Percentiles rank a stretch among this genome's conserved stretches.
phyloP scores from a whole-genome alignment of 2,113 vertebrate genomes.

The Larimichthys polyactis region DNA sequence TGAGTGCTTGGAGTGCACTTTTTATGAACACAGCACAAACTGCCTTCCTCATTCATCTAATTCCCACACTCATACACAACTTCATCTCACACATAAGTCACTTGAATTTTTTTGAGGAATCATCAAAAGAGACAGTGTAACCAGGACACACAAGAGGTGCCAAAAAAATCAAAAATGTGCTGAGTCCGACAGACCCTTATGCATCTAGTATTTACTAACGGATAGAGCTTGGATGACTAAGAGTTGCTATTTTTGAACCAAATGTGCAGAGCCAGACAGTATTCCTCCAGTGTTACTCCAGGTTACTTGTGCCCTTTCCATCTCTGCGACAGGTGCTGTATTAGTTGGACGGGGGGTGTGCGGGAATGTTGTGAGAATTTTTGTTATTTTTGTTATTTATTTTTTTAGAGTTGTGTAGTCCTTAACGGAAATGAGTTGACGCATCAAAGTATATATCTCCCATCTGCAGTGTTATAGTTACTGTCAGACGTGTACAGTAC shows the following conservation, averaged over 20 bases:
- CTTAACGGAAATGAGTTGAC: not conserved
- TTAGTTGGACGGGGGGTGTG: constrained; percentile 30
- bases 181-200: constrained; percentile 51
- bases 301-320: constrained; percentile 56
- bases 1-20: constrained; percentile 8
- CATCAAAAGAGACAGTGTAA: constrained; percentile 42
- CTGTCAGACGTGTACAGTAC: not conserved
- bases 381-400: too few relatives aligned
- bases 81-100: constrained; percentile 17
- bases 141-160: constrained; percentile 34
- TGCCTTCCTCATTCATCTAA: constrained; percentile 25
- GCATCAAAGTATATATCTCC: not conserved
- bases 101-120: constrained; percentile 31
- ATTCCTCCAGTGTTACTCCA: constrained; percentile 54
- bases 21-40: constrained; percentile 9
- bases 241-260: constrained; percentile 63
- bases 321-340: constrained; percentile 56
- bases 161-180: constrained; percentile 39
- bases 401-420: not conserved
- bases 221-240: constrained; percentile 49
- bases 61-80: constrained; percentile 9
- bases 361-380: not conserved
- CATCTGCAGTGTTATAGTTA: not conserved
- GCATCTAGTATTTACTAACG: constrained; percentile 54
- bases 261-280: constrained; percentile 55